These are phyloP conservation scores for Casuarius casuarius DNA, from an alignment of 2,113 vertebrate genomes.

Conservation along the genomic window DNA sequence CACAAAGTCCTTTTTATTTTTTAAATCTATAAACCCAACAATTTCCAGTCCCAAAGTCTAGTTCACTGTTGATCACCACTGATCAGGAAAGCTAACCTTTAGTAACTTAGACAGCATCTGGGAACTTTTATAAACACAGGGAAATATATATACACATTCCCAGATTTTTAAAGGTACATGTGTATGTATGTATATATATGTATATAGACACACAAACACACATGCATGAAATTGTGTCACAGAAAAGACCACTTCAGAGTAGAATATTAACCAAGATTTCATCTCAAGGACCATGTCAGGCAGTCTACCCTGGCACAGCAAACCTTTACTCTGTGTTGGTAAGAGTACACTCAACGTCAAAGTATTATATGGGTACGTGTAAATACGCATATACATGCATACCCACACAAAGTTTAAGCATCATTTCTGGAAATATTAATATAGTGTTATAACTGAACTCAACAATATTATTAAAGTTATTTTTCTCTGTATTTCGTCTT, in stretches of 20 bases:
- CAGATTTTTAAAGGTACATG: rapidly evolving
- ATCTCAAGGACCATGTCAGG: not conserved
- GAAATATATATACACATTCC: no score
- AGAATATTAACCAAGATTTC: rapidly evolving
- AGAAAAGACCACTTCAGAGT: rapidly evolving
- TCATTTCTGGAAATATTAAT: not conserved
- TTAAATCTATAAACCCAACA: not conserved
- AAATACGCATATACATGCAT: rapidly evolving
- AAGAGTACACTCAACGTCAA: rapidly evolving
- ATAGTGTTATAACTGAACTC: rapidly evolving
- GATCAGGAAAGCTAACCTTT: not conserved
- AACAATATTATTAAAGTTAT: rapidly evolving
- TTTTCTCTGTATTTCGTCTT: rapidly evolving
- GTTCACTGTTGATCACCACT: rapidly evolving
- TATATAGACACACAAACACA: no score
- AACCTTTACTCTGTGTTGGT: not conserved
- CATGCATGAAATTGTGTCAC: not conserved
- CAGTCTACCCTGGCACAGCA: not conserved
- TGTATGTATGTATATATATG: rapidly evolving
- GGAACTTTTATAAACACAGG: not conserved
- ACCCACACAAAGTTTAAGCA: rapidly evolving
- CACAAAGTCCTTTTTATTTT: not conserved
- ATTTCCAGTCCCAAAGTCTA: not conserved
- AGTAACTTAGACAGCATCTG: not conserved
- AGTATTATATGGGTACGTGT: rapidly evolving